A percentile compares a stretch with the other conserved stretches of the same genome.
Evolutionary conservation across 2,797 vertebrate species (phyloP).

Genomic region (Neoniphon sammara): DNA sequence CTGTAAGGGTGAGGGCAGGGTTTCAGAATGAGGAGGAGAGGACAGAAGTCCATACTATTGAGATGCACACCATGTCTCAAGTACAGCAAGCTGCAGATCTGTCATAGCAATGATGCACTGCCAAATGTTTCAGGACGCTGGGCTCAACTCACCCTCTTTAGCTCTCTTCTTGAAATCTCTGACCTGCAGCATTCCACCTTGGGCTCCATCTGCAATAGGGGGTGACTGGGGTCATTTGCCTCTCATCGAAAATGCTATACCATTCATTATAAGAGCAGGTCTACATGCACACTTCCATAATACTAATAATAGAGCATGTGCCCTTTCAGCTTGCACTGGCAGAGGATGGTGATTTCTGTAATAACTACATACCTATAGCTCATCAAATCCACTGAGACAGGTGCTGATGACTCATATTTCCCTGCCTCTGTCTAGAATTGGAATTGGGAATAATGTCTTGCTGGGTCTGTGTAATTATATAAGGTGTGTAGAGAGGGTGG

Average conservation of each 20-base stretch:
- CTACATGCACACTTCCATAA: slow-evolving; percentile 48
- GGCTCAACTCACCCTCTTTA: slow-evolving; percentile 87
- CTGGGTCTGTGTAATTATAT: slow-evolving; percentile 62
- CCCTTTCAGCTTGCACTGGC: slow-evolving; percentile 50
- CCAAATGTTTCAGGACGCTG: slow-evolving; percentile 10
- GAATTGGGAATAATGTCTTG: slow-evolving; percentile 54
- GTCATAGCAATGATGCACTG: slow-evolving; percentile 33
- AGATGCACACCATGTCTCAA: slow-evolving; percentile 57
- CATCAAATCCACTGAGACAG: slow-evolving; percentile 63
- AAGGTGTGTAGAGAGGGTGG: slow-evolving; percentile 41
- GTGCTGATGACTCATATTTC: slow-evolving; percentile 69
- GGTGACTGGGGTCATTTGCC: slow-evolving; percentile 31
- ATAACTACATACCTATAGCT: slow-evolving; percentile 68
- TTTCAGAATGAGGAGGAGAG: slow-evolving; percentile 37
- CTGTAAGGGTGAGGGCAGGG: slow-evolving; percentile 37
- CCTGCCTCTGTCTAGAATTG: slow-evolving; percentile 45
- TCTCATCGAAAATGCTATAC: slow-evolving; percentile 46
- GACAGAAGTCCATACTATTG: slow-evolving; percentile 36
- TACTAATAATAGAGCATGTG: slow-evolving; percentile 60
- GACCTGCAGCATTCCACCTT: slow-evolving; percentile 89
- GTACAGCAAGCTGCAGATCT: slow-evolving; percentile 48
- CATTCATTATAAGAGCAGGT: slow-evolving; percentile 42
- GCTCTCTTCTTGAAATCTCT: slow-evolving; percentile 92
- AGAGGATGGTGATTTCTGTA: slow-evolving; percentile 64
- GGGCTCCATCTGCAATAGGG: slow-evolving; percentile 86